These are phyloP conservation scores for Ligdia adustata DNA, from an alignment of 2,888 invertebrate species.

Conservation along the genomic window DNA sequence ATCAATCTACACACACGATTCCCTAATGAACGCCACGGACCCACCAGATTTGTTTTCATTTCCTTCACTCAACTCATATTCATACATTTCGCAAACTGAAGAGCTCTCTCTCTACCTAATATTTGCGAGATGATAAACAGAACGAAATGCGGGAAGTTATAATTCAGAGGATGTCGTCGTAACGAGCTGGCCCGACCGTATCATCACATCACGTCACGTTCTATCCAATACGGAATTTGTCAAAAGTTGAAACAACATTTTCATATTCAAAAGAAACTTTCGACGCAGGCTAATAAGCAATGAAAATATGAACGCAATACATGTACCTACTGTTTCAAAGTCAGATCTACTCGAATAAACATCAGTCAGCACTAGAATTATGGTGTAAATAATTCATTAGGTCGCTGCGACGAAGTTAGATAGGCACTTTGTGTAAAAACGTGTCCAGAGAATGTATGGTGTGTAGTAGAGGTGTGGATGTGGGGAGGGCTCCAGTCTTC, in stretches of 20 bases:
- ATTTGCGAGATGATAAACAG: slow-evolving; percentile 72
- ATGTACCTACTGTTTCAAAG: slow-evolving; percentile 27
- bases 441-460: slow-evolving; percentile 63
- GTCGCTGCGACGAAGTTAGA: slow-evolving; percentile 53
- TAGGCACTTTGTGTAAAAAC: slow-evolving; percentile 53
- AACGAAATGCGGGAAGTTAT: slow-evolving; percentile 64
- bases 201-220: slow-evolving; percentile 50
- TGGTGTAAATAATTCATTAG: slow-evolving; percentile 71
- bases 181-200: slow-evolving; percentile 43
- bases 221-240: slow-evolving; percentile 51
- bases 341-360: slow-evolving; percentile 39
- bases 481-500: slow-evolving; percentile 45
- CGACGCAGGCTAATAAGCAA: slow-evolving; percentile 26
- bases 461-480: slow-evolving; percentile 50
- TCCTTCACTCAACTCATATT: slow-evolving; percentile 63
- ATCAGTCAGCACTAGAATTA: slow-evolving; percentile 48
- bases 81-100: slow-evolving; percentile 68
- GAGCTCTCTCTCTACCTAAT: slow-evolving; percentile 61
- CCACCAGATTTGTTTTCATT: slow-evolving; percentile 60
- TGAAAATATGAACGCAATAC: slow-evolving; percentile 24
- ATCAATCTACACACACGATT: slow-evolving; percentile 21
- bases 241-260: slow-evolving; percentile 50
- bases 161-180: slow-evolving; percentile 42
- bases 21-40: slow-evolving; percentile 41
- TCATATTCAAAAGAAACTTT: slow-evolving; percentile 28